Conservation (phyloP, 2,797 vertebrate genomes). For the Platalea minor region DNA sequence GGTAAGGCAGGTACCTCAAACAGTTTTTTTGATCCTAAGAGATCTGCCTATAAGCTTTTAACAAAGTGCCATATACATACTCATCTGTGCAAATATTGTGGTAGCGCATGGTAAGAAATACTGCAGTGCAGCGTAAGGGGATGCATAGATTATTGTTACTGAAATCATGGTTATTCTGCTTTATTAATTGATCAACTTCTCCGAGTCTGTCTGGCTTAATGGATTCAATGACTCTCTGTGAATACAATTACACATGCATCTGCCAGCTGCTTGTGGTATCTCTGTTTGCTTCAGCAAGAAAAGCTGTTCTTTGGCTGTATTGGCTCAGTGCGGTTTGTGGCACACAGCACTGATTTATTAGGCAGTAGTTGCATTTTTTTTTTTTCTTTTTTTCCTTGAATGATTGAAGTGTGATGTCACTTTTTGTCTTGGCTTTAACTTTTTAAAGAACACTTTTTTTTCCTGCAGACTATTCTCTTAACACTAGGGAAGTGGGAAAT, state of each 20-base stretch:
- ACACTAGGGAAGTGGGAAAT: conserved; percentile 32
- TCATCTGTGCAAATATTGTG: background rate
- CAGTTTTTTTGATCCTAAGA: background rate
- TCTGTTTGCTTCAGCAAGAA: conserved; percentile 70
- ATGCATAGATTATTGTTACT: background rate
- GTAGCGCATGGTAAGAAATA: background rate
- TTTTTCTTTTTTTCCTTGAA: conserved; percentile 57
- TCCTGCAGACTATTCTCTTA: conserved; percentile 58
- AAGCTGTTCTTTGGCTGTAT: conserved; percentile 59
- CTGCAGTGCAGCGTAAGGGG: background rate
- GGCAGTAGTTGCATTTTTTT: conserved; percentile 65
- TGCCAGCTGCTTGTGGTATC: conserved; percentile 77
- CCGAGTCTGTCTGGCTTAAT: conserved; percentile 3
- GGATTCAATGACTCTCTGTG: conserved; percentile 67
- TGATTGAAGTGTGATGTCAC: conserved; percentile 78
- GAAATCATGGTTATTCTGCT: background rate
- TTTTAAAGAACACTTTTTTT: conserved; percentile 14
- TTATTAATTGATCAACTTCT: conserved; percentile 32
- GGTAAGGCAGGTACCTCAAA: background rate
- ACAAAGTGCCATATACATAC: background rate
- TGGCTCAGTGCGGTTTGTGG: conserved; percentile 72
- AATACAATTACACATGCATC: conserved; percentile 67
- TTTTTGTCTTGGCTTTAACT: conserved; percentile 67
- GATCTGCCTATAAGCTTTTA: background rate
- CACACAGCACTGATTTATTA: conserved; percentile 63